Base-by-base conservation (phyloP, 2,888 invertebrate species). In the Lampropteryx suffumata region DNA sequence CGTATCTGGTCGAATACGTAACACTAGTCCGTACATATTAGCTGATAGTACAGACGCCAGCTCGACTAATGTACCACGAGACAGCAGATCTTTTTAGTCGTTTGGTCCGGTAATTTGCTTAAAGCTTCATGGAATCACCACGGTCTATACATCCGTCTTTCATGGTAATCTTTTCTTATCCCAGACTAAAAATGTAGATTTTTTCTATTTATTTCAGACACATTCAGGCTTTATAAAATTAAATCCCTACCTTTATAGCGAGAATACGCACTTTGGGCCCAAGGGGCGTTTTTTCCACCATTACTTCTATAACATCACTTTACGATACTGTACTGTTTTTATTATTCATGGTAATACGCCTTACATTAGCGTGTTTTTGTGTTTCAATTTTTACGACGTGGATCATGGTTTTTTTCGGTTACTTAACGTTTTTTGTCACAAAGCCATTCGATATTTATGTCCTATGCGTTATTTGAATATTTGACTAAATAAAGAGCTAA, bases 341-440 rank as follows among this genome's bases (percentile, higher is more conserved):
- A 87, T 86, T 87, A 85, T 85, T 85, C 82, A 86, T 82, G 79
- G 74, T 85, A 84, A 86, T 87, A 81, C 77, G 67, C 70, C 71
- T 61, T 79, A 82, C 84, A 85, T 85, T 84, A 85, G 79, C 77
- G 70, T 79, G 70, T 75, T 79, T 78, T 70, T 73, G 73, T 72
- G 72, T 65, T 55, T 62, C 57, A 67, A 69, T 74, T 75, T 71
- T 73, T 71, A 68, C 64, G 68, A 62, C 63, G 64, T 58, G 58
- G 57, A 65, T 67, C 63, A 57, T 45, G 53, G 56, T 52, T 61
- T 69, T 70, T 67, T 74, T 64, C 56, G 51, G 58, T 68, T 57
- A 61, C 64, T 58, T 55, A 50, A 55, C 59, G 41, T 62, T 57
- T 66, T 70, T 71, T 64, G 66, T 71, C 62, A 57, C 56, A 57